Percentiles rank a stretch among this genome's conserved stretches.
These are phyloP conservation scores for Anthopleura xanthogrammica DNA, from an alignment of 92 coral and sea anemone genomes.

Conservation along the genomic window DNA sequence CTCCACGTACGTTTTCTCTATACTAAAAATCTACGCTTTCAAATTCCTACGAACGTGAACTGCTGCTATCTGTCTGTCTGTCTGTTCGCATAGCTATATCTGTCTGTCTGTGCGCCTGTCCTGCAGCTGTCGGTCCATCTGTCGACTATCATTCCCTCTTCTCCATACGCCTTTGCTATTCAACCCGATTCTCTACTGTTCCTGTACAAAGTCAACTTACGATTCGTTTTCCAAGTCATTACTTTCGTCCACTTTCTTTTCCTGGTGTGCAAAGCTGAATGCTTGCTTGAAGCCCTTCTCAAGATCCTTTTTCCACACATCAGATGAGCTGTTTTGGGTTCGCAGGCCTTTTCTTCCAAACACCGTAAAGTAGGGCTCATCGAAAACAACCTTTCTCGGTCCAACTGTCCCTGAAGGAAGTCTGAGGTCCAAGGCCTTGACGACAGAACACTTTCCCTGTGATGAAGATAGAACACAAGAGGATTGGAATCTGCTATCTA, in stretches of 20 bases:
- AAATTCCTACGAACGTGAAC: no score
- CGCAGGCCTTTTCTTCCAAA: slow-evolving; percentile 29
- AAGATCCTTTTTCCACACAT: slow-evolving; percentile 67
- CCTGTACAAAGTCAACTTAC: neutral
- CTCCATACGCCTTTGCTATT: no score
- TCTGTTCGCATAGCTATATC: no score
- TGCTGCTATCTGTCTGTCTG: no score
- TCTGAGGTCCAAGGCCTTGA: slow-evolving; percentile 77
- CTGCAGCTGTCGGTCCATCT: no score
- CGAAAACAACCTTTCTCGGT: slow-evolving; percentile 37
- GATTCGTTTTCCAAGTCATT: slow-evolving; percentile 14
- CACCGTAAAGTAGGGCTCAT: slow-evolving; percentile 44
- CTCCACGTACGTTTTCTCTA: no score
- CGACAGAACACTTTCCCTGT: slow-evolving; percentile 88
- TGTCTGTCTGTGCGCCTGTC: no score
- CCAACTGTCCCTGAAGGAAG: slow-evolving; percentile 26
- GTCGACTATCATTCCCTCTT: no score
- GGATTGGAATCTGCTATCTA: no score
- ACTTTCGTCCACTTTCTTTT: slow-evolving; percentile 62
- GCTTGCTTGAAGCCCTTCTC: slow-evolving; percentile 64
- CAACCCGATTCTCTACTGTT: no score
- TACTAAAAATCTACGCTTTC: no score
- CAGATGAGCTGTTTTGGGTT: slow-evolving; percentile 31
- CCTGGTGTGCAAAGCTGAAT: slow-evolving; percentile 55
- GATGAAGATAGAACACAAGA: neutral